Percentiles rank a stretch among this genome's conserved stretches.
These are phyloP conservation scores for Ptyas mucosa DNA, from an alignment of 2,113 vertebrate genomes.

Conservation along the genomic window DNA sequence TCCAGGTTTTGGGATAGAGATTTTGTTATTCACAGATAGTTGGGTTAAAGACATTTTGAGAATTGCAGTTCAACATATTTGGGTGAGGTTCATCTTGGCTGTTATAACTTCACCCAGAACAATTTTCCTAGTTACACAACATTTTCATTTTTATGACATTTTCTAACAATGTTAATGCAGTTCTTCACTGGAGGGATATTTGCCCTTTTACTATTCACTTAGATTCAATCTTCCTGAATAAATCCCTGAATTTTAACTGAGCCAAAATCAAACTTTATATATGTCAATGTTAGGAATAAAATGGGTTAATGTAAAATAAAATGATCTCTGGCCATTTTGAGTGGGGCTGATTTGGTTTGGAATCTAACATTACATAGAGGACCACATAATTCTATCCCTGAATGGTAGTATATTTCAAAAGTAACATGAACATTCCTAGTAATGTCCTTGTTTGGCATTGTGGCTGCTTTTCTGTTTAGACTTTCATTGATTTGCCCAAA, in stretches of 20 bases:
- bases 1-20: not conserved
- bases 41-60: not conserved
- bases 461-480: too few relatives aligned
- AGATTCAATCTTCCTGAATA: not conserved
- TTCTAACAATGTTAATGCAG: not conserved
- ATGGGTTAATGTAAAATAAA: not conserved
- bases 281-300: not conserved
- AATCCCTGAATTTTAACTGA: not conserved
- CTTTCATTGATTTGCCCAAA: not conserved
- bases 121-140: not conserved
- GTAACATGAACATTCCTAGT: not conserved
- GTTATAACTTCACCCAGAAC: not conserved
- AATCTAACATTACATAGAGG: not conserved
- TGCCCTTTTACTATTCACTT: not conserved
- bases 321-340: not conserved
- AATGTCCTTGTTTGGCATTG: not conserved
- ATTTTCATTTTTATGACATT: not conserved
- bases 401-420: not conserved
- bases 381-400: not conserved
- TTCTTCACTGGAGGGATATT: not conserved
- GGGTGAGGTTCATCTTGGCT: not conserved
- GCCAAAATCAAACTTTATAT: not conserved
- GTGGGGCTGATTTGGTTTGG: not conserved
- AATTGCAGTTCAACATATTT: not conserved
- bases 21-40: not conserved